These are phyloP conservation scores for Eurytoma californica DNA, from an alignment of 2,888 invertebrate genomes.

Conservation along the genomic window DNA sequence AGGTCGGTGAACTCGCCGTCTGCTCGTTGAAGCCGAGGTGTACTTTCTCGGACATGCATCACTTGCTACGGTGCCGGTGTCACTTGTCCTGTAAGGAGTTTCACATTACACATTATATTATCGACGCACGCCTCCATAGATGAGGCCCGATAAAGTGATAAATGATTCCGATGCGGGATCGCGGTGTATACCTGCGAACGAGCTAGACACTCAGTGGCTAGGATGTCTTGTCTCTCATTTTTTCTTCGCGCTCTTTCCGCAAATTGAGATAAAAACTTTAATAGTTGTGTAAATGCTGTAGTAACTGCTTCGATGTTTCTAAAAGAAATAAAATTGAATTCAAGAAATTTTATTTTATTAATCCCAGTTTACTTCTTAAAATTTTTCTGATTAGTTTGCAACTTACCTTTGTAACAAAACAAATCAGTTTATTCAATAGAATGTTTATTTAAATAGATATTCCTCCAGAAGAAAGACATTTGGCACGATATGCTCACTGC, in stretches of 20 bases:
- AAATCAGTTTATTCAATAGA: neutral
- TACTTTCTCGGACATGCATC: slow-evolving; percentile 67
- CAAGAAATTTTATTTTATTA: neutral
- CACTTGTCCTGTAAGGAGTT: slow-evolving; percentile 55
- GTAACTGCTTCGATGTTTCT: no score
- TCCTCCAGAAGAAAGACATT: slow-evolving; percentile 55
- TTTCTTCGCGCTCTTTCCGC: no score
- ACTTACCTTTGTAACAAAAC: neutral
- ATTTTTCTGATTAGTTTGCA: no score
- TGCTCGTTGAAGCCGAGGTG: slow-evolving; percentile 54
- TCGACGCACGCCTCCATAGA: neutral
- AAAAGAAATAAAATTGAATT: no score
- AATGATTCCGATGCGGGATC: neutral
- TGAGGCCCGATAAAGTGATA: neutral
- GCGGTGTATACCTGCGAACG: neutral
- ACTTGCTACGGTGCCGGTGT: slow-evolving; percentile 61
- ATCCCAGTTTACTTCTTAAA: no score
- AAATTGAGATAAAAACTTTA: no score
- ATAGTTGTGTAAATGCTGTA: no score
- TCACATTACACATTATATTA: slow-evolving; percentile 24
- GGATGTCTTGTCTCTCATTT: no score
- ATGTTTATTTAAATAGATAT: slow-evolving; percentile 16
- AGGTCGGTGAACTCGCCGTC: slow-evolving; percentile 58
- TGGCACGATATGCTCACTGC: slow-evolving; percentile 79
- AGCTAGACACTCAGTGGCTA: no score